Evolutionary conservation across 2,113 vertebrate genomes (phyloP).

Genomic region (Montifringilla adamsi): DNA sequence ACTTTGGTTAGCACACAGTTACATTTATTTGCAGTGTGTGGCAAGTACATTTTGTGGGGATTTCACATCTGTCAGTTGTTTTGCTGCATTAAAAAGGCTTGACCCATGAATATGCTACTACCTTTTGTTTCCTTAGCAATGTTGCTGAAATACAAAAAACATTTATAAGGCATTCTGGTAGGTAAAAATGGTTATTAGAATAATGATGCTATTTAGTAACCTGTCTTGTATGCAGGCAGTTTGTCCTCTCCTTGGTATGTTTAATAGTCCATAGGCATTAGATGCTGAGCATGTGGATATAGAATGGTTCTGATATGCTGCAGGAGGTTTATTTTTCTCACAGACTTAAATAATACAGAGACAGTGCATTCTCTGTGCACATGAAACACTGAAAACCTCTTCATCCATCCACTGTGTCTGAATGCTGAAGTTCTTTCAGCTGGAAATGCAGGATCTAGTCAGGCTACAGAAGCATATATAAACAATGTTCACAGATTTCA

Average conservation of each 20-base stretch:
- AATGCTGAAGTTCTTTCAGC: slow-evolving; percentile 23
- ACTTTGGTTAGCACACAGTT: background rate
- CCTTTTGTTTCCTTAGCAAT: background rate
- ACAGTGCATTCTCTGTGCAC: background rate
- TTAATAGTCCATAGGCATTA: background rate
- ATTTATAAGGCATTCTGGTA: background rate
- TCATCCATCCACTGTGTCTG: slow-evolving; percentile 3
- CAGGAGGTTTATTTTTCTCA: background rate
- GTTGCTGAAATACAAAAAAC: background rate
- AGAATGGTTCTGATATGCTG: background rate
- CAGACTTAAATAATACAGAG: background rate
- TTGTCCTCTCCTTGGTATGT: background rate
- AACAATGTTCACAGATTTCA: slow-evolving; percentile 26
- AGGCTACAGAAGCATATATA: slow-evolving; percentile 3
- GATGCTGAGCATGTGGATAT: background rate
- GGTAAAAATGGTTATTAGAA: background rate
- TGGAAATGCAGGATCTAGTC: slow-evolving; percentile 28
- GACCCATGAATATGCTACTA: background rate
- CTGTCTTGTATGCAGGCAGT: background rate
- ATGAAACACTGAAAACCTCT: slow-evolving; percentile 26
- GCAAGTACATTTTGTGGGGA: background rate
- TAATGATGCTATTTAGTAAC: background rate
- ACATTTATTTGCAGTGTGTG: background rate
- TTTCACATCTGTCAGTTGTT: background rate
- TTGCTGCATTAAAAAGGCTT: background rate